A percentile compares a stretch with the other conserved stretches of the same genome.
phyloP scores from a whole-genome alignment of 2,113 vertebrate species.

The Diphyllodes magnificus region DNA sequence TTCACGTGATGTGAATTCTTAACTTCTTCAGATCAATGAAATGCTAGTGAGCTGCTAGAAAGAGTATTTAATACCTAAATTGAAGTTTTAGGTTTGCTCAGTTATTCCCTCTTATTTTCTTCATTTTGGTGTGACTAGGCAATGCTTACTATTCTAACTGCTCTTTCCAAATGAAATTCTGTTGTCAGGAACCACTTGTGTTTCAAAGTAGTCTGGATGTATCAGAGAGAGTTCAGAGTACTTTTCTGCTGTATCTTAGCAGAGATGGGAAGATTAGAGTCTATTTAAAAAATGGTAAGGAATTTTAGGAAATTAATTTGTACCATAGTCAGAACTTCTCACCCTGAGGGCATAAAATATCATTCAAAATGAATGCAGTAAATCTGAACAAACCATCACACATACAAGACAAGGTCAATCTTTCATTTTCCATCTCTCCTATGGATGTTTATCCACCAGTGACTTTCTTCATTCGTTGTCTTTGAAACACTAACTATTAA shows the following conservation, averaged over 20 bases:
- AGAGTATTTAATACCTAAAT: not conserved
- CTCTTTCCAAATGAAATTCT: not conserved
- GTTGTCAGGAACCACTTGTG: not conserved
- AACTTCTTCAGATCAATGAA: not conserved
- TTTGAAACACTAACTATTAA: not conserved
- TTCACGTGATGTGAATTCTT: not conserved
- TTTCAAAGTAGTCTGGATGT: not conserved
- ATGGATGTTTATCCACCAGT: not conserved
- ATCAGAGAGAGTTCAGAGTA: not conserved
- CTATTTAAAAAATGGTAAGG: not conserved
- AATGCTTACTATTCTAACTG: not conserved
- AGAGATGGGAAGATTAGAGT: not conserved
- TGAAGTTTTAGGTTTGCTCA: not conserved
- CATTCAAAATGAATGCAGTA: not conserved
- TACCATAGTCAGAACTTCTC: not conserved
- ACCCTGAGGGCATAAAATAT: not conserved
- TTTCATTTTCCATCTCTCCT: not conserved
- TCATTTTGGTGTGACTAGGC: not conserved
- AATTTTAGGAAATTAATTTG: not conserved
- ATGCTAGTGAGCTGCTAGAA: not conserved
- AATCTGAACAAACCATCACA: not conserved
- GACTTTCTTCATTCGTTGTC: not conserved
- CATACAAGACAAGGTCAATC: rapidly evolving
- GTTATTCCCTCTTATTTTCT: not conserved
- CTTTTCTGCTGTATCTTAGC: not conserved